Evolutionary conservation across 1,140 invertebrate genomes (phyloP).

Genomic region (Oppia nitens): DNA sequence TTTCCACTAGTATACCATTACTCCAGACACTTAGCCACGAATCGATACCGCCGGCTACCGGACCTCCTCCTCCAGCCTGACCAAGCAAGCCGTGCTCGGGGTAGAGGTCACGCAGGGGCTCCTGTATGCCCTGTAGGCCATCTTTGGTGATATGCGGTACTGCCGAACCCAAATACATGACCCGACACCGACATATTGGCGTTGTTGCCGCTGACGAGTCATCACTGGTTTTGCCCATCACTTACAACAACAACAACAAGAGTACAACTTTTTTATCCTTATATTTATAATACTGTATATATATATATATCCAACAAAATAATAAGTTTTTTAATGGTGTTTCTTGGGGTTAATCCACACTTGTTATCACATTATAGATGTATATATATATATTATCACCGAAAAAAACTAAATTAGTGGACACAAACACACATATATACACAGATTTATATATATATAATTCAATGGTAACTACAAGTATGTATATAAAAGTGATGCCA

Average conservation of each 20-base stretch:
- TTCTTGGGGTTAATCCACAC: too few species aligned
- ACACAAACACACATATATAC: neutral
- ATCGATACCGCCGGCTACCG: conserved; percentile 73
- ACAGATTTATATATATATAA: too few species aligned
- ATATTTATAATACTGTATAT: neutral
- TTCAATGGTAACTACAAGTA: neutral
- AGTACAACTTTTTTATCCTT: neutral
- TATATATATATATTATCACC: too few species aligned
- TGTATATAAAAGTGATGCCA: neutral
- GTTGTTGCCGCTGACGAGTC: conserved; percentile 37
- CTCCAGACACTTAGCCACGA: conserved; percentile 95
- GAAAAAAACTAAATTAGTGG: neutral
- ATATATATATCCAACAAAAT: neutral
- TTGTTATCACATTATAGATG: too few species aligned
- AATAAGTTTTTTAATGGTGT: too few species aligned
- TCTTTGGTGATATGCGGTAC: conserved; percentile 95
- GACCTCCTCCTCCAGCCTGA: conserved; percentile 1
- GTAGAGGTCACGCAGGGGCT: conserved; percentile 87
- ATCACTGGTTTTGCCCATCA: neutral
- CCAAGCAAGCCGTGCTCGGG: conserved; percentile 55
- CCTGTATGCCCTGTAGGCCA: conserved; percentile 90
- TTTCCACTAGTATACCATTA: conserved; percentile 86
- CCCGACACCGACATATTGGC: conserved; percentile 83
- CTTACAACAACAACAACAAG: too few species aligned
- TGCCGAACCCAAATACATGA: conserved; percentile 92